Evolutionary conservation across 2,113 vertebrate genomes (phyloP).

Genomic region (Grantiella picta): DNA sequence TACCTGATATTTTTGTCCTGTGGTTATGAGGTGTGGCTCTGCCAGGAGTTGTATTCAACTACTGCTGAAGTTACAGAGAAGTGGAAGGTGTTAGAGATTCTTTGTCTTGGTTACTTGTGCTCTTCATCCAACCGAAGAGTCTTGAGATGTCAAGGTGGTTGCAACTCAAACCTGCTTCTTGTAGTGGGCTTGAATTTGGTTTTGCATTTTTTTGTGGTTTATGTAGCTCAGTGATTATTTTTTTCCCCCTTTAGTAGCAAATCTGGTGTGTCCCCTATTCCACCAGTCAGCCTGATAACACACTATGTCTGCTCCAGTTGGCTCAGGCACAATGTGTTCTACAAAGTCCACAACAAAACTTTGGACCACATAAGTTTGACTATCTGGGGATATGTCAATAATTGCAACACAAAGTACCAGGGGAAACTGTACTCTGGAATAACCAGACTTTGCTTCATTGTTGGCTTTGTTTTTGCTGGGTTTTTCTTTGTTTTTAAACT

Average conservation of each 20-base stretch:
- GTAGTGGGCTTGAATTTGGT: neutral
- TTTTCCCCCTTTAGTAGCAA: neutral
- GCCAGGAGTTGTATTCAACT: neutral
- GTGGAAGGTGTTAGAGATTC: neutral
- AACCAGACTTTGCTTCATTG: neutral
- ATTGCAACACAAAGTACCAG: constrained; percentile 45
- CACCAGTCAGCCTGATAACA: neutral
- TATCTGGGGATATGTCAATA: constrained; percentile 53
- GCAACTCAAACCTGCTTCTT: accelerated
- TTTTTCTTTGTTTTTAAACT: neutral
- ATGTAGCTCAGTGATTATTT: neutral
- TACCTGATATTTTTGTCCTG: neutral
- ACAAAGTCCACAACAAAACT: constrained; percentile 32
- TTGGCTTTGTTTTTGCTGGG: neutral
- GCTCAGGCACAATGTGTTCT: neutral
- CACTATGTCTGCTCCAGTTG: neutral
- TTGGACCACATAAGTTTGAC: constrained; percentile 38
- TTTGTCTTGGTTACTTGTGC: neutral
- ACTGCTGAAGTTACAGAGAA: neutral
- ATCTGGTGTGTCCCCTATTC: neutral
- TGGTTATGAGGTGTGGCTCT: neutral
- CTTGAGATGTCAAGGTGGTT: neutral
- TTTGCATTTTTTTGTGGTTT: neutral
- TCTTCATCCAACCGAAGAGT: neutral
- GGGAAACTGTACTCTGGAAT: constrained; percentile 38